Evolutionary conservation across 1,140 invertebrate species (phyloP).

Genomic region (Oryzaephilus surinamensis): DNA sequence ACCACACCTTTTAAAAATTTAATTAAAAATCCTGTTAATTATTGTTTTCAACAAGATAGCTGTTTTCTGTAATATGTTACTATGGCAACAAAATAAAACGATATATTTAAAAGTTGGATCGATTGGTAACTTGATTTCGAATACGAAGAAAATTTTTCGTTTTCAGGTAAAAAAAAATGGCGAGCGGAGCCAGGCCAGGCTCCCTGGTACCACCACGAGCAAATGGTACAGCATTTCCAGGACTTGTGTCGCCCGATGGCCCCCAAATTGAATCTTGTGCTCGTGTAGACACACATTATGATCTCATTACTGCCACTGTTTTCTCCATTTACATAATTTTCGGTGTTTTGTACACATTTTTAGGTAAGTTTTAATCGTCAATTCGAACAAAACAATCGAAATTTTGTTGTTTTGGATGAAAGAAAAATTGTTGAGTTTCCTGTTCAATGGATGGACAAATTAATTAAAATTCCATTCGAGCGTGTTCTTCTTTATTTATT

Average conservation of each 20-base stretch:
- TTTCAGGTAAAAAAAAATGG: no score
- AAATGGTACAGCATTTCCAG: slow-evolving; percentile 23
- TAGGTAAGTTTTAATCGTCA: slow-evolving; percentile 45
- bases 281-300: slow-evolving; percentile 43
- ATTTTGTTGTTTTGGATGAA: neutral
- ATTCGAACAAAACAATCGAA: neutral
- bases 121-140: no score
- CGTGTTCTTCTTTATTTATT: no score
- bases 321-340: slow-evolving; percentile 49
- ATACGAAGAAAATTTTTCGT: no score
- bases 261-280: slow-evolving; percentile 36
- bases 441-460: neutral
- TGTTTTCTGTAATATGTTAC: no score
- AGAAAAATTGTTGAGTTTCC: neutral
- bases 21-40: no score
- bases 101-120: no score
- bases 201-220: slow-evolving; percentile 31
- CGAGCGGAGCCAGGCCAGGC: slow-evolving; percentile 28
- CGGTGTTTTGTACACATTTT: slow-evolving; percentile 52
- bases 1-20: no score
- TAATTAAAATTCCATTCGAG: no score
- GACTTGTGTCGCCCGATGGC: slow-evolving; percentile 19
- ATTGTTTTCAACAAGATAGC: no score
- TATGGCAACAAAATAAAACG: no score
- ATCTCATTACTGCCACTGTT: slow-evolving; percentile 43